Evolutionary conservation across 2,888 invertebrate genomes (phyloP).

Genomic region (Rhogogaster chlorosoma): DNA sequence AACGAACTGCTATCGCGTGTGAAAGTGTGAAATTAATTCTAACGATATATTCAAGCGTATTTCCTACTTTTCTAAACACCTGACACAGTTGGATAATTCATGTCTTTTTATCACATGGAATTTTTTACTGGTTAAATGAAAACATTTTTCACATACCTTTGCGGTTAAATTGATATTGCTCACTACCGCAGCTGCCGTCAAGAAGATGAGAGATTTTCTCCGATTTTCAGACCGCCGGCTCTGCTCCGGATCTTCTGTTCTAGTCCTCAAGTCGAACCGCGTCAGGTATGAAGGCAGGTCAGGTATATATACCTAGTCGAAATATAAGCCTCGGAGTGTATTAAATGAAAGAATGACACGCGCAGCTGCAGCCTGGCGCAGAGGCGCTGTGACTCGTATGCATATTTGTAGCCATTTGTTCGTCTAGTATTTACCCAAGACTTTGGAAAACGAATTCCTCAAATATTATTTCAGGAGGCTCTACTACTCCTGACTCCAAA

Average conservation of each 20-base stretch:
- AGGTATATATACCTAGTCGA: conserved; percentile 6
- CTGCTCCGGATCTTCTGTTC: conserved; percentile 7
- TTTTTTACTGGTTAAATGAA: conserved; percentile 5
- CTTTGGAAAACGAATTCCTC: conserved; percentile 59
- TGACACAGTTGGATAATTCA: background rate
- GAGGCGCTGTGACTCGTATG: conserved; percentile 58
- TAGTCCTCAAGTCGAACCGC: conserved; percentile 5
- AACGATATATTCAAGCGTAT: conserved; percentile 11
- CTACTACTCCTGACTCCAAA: background rate
- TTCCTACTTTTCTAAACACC: background rate
- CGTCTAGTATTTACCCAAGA: conserved; percentile 51
- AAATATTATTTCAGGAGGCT: conserved; percentile 68
- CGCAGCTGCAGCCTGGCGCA: conserved; percentile 56
- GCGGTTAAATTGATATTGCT: background rate
- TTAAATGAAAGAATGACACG: conserved; percentile 41
- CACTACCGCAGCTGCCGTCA: background rate
- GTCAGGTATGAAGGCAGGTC: background rate
- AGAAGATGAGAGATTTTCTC: background rate
- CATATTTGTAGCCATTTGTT: conserved; percentile 69
- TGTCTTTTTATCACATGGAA: background rate
- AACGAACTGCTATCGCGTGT: background rate
- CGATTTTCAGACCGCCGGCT: conserved; percentile 14
- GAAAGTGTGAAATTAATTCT: conserved; percentile 1
- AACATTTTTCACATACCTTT: background rate
- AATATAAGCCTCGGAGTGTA: background rate